Conservation (phyloP, 2,113 vertebrate genomes). For the Platycercus adscitus region DNA sequence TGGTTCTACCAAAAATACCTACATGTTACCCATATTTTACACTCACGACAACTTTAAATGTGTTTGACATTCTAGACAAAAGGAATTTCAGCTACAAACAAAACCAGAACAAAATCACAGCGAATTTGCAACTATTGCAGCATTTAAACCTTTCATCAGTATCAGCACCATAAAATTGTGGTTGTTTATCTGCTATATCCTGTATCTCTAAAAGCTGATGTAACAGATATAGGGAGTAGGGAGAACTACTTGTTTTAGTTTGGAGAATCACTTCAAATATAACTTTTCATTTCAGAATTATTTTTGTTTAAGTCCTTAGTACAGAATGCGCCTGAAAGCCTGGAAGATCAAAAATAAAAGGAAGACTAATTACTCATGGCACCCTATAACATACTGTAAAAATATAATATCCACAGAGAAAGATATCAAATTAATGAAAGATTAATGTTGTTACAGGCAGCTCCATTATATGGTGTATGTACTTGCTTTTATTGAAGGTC, state of each 20-base stretch:
- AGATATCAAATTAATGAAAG: constrained; percentile 51
- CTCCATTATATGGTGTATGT: neutral
- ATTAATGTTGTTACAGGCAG: constrained; percentile 45
- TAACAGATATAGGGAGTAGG: neutral
- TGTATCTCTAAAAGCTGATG: neutral
- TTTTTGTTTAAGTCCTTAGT: neutral
- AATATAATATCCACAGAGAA: neutral
- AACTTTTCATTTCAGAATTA: neutral
- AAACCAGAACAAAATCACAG: neutral
- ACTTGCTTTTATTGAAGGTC: constrained; percentile 6
- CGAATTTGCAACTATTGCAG: neutral
- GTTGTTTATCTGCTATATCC: neutral
- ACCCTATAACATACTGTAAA: neutral
- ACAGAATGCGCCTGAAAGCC: neutral
- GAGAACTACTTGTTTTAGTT: neutral
- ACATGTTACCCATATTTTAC: neutral
- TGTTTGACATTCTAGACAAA: neutral
- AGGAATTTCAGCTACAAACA: neutral
- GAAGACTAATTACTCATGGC: neutral
- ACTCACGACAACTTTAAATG: neutral
- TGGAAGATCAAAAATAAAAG: neutral
- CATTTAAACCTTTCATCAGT: neutral
- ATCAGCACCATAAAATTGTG: neutral
- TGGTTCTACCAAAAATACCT: neutral
- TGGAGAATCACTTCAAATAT: neutral